Percentiles rank a stretch among this genome's conserved stretches.
Conservation (phyloP, 2,113 vertebrate genomes). For the Henicopernis longicauda region DNA sequence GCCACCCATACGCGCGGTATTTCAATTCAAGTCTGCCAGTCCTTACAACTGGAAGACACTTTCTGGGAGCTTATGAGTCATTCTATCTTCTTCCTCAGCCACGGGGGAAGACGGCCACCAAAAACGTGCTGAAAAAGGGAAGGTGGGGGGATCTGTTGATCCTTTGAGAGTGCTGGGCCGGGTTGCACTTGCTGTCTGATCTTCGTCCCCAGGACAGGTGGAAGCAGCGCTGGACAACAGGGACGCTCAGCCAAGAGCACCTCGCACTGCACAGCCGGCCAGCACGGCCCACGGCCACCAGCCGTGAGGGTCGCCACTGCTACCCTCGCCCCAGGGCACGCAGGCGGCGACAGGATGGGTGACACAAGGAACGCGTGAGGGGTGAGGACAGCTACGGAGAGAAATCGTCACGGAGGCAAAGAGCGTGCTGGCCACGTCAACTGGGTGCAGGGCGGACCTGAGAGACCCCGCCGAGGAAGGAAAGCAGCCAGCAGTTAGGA, state of each 20-base stretch:
- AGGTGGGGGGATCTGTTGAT: background rate
- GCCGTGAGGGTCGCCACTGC: background rate
- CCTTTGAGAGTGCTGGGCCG: background rate
- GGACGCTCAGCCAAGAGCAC: background rate
- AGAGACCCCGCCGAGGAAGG: background rate
- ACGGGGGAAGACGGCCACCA: background rate
- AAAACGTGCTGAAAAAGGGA: background rate
- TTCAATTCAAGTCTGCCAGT: background rate
- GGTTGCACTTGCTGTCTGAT: background rate
- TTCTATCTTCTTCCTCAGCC: background rate
- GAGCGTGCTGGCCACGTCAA: background rate
- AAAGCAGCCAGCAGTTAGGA: background rate
- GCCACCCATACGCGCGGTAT: background rate
- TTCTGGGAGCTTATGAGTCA: background rate
- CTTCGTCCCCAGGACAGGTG: background rate
- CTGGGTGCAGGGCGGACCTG: background rate
- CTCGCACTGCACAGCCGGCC: fast-evolving
- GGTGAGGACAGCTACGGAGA: background rate
- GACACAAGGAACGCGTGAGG: background rate
- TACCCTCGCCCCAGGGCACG: background rate
- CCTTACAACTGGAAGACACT: background rate
- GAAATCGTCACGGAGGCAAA: background rate
- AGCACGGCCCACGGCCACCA: background rate
- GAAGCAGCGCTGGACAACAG: background rate
- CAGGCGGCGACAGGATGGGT: background rate